Evolutionary conservation across 2,113 vertebrate species (phyloP).

Genomic region (Lamprotornis superbus): DNA sequence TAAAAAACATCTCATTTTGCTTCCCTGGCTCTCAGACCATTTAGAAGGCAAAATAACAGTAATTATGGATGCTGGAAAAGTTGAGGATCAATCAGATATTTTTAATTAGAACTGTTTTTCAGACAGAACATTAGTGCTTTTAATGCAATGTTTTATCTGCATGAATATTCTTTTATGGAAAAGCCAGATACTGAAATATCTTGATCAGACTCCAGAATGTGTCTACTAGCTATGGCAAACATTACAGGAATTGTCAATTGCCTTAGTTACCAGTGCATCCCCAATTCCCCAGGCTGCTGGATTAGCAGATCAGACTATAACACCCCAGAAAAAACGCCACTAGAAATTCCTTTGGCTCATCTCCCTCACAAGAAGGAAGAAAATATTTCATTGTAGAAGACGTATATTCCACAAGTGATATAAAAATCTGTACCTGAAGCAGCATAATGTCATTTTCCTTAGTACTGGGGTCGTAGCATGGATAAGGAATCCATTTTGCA

Average conservation of each 20-base stretch:
- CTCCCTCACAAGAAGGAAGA: not conserved
- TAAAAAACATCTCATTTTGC: not conserved
- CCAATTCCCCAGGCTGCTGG: not conserved
- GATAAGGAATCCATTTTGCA: not conserved
- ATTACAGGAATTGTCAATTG: not conserved
- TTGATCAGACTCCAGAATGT: not conserved
- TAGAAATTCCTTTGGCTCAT: not conserved
- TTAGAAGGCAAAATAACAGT: not conserved
- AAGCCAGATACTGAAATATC: not conserved
- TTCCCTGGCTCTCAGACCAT: not conserved
- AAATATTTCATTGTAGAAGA: not conserved
- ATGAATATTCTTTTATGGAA: not conserved
- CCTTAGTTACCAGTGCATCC: not conserved
- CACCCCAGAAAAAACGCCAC: not conserved
- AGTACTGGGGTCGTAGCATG: accelerated
- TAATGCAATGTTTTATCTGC: not conserved
- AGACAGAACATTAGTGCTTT: not conserved
- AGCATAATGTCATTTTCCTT: conserved; percentile 64
- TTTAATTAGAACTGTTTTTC: not conserved
- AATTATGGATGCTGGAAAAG: not conserved
- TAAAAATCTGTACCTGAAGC: conserved; percentile 55
- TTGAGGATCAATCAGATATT: not conserved
- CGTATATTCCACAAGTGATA: not conserved
- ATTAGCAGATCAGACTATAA: not conserved
- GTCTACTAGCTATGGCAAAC: not conserved